phyloP scores from a whole-genome alignment of 2,113 vertebrate genomes.

The Melanostigma gelatinosum region DNA sequence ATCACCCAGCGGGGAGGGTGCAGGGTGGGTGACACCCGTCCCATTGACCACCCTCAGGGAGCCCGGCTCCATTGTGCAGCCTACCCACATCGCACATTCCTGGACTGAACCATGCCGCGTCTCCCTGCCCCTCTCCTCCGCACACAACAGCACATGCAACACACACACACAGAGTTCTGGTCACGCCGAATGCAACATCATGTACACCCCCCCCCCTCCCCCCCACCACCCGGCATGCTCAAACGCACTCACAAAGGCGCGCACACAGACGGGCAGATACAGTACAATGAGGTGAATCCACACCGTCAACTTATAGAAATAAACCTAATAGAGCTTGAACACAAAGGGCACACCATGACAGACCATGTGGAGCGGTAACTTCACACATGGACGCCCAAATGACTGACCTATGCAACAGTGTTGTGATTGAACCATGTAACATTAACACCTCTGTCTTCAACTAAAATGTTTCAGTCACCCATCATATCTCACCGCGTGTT shows the following conservation, averaged over 20 bases:
- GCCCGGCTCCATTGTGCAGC: slow-evolving; percentile 75
- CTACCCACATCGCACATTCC: slow-evolving; percentile 77
- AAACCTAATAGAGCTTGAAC: slow-evolving; percentile 21
- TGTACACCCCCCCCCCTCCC: slow-evolving; percentile 17
- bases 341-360: slow-evolving; percentile 37
- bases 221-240: slow-evolving; percentile 3
- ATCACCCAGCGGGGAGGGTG: slow-evolving; percentile 77
- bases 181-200: slow-evolving; percentile 32
- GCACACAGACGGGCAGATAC: slow-evolving; percentile 20
- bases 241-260: slow-evolving; percentile 42
- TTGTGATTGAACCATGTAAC: neutral
- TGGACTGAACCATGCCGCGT: slow-evolving; percentile 63
- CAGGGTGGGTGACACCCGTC: slow-evolving; percentile 71
- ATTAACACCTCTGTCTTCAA: neutral
- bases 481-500: neutral
- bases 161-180: slow-evolving; percentile 49
- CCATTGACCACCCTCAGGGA: slow-evolving; percentile 78
- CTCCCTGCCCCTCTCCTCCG: slow-evolving; percentile 39
- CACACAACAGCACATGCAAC: slow-evolving; percentile 57
- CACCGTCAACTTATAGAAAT: slow-evolving; percentile 34
- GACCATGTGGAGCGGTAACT: slow-evolving; percentile 1
- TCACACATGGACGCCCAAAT: slow-evolving; percentile 9
- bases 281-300: slow-evolving; percentile 40
- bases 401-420: neutral
- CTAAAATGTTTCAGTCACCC: neutral